Evolutionary conservation across 2,797 vertebrate genomes (phyloP).

Genomic region (Dendrocincla fuliginosa): DNA sequence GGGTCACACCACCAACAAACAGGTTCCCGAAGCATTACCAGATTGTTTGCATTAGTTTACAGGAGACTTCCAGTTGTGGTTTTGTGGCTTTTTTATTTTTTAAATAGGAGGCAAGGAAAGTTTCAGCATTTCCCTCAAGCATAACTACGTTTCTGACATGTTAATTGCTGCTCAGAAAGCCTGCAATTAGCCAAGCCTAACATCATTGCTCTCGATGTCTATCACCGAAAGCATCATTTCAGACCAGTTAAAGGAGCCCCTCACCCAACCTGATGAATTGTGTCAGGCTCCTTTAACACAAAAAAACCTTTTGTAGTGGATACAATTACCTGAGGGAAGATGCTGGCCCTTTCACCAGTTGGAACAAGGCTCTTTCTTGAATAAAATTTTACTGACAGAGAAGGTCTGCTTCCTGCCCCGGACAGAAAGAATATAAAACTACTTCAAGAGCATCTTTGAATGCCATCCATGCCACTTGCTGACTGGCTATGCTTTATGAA

Average conservation of each 20-base stretch:
- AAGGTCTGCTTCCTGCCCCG: background rate
- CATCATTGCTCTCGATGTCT: background rate
- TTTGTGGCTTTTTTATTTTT: background rate
- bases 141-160: conserved; percentile 18
- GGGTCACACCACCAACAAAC: background rate
- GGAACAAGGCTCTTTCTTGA: background rate
- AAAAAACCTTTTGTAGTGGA: conserved; percentile 23
- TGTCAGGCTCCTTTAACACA: background rate
- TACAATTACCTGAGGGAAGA: background rate
- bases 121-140: conserved; percentile 32
- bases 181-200: conserved; percentile 31
- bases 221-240: background rate
- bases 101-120: conserved; percentile 18
- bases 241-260: conserved; percentile 22
- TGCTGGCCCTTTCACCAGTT: background rate
- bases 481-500: background rate
- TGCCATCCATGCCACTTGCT: background rate
- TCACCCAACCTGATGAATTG: background rate
- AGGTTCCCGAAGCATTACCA: conserved; percentile 6
- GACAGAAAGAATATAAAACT: background rate
- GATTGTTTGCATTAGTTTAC: conserved; percentile 43
- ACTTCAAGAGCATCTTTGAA: background rate
- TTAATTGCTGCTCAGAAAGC: conserved; percentile 47
- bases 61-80: conserved; percentile 28
- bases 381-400: background rate